phyloP scores from a whole-genome alignment of 2,113 vertebrate genomes.

The Machaerirhynchus nigripectus region DNA sequence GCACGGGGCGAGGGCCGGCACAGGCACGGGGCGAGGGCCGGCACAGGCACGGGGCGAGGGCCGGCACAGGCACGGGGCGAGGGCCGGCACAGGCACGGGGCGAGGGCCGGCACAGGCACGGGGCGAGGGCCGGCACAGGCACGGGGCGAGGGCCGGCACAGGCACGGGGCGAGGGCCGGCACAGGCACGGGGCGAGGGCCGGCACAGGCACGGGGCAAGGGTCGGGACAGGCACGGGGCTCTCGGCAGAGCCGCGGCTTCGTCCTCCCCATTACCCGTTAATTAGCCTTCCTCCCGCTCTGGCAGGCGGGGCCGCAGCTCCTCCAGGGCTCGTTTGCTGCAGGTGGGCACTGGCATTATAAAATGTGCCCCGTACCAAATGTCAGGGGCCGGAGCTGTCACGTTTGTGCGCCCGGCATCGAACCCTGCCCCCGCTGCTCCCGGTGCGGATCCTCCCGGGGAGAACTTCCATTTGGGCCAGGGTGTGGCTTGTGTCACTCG shows the following conservation, averaged over 20 bases:
- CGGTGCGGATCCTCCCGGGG: accelerated
- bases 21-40: neutral
- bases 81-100: neutral
- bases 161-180: neutral
- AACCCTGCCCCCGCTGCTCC: neutral
- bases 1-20: neutral
- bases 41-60: neutral
- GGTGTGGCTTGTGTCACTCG: accelerated
- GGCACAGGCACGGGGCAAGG: accelerated
- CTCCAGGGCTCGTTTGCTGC: neutral
- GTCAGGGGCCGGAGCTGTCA: neutral
- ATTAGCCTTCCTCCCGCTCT: neutral
- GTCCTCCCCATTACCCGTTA: neutral
- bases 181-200: neutral
- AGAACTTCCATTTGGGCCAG: neutral
- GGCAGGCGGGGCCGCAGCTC: neutral
- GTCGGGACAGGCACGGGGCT: neutral
- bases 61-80: neutral
- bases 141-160: neutral
- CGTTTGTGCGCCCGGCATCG: accelerated
- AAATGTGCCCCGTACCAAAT: neutral
- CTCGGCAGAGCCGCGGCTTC: neutral
- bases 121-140: neutral
- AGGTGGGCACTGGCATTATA: neutral
- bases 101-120: accelerated